Conservation (phyloP, 2,888 invertebrate genomes). For the Melanophora roralis region DNA sequence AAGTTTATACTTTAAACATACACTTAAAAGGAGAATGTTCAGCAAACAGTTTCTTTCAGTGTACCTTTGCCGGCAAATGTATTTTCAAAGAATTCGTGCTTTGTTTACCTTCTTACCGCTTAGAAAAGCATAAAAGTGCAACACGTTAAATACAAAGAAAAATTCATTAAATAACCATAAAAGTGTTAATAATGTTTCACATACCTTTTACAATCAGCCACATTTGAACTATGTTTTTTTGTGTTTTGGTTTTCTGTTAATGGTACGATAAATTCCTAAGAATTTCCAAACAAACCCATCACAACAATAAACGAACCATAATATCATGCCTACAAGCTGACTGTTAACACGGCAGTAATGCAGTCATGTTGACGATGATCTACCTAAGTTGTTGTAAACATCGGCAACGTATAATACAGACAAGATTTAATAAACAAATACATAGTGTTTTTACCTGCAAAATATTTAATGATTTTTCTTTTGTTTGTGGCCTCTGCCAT, state of each 20-base stretch:
- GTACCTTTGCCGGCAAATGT: too few relatives aligned
- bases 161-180: conserved; percentile 60
- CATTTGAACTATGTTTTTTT: conserved; percentile 36
- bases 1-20: too few relatives aligned
- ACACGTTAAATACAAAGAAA: background rate
- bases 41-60: too few relatives aligned
- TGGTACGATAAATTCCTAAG: conserved; percentile 45
- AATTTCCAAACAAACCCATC: conserved; percentile 16
- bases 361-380: conserved; percentile 1
- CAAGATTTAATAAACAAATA: background rate
- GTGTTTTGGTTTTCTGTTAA: background rate
- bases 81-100: too few relatives aligned
- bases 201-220: conserved; percentile 45
- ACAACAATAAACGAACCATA: background rate
- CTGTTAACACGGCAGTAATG: background rate
- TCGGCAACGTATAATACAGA: background rate
- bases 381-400: background rate
- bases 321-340: background rate
- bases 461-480: background rate
- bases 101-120: too few relatives aligned
- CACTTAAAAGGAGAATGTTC: too few relatives aligned
- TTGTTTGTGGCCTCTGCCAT: background rate
- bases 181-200: conserved; percentile 62
- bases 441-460: background rate
- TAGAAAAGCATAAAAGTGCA: too few relatives aligned